These are phyloP conservation scores for Nezara viridula DNA, from an alignment of 2,888 invertebrate genomes.

Conservation along the genomic window DNA sequence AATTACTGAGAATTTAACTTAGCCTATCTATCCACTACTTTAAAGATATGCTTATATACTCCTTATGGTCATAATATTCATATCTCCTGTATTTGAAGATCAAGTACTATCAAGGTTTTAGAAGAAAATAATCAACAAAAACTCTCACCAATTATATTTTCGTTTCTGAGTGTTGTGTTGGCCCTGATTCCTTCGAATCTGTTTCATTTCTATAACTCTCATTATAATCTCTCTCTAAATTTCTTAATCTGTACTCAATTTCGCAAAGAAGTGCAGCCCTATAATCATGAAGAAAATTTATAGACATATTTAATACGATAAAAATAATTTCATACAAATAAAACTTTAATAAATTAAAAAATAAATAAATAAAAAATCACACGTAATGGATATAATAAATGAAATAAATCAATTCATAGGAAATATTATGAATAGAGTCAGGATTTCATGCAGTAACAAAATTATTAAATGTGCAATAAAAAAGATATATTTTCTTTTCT, in stretches of 20 bases:
- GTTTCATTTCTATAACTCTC: constrained; percentile 45
- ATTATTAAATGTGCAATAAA: too few species aligned
- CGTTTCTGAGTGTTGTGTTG: constrained; percentile 68
- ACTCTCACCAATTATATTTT: constrained; percentile 67
- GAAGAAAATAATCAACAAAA: background rate
- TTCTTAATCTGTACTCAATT: constrained; percentile 72
- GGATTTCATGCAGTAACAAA: too few species aligned
- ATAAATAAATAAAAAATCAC: background rate
- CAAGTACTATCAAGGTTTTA: background rate
- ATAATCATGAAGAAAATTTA: constrained; percentile 61
- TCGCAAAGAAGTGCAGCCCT: constrained; percentile 84
- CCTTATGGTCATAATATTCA: background rate
- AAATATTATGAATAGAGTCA: too few species aligned
- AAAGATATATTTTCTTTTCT: too few species aligned
- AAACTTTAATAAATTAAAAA: background rate
- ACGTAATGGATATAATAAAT: background rate
- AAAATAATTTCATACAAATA: background rate
- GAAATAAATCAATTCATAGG: too few species aligned
- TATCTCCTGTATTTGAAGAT: background rate
- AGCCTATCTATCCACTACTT: background rate
- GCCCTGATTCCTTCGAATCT: constrained; percentile 67
- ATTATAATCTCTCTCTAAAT: constrained; percentile 59
- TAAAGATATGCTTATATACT: background rate
- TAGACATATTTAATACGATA: background rate
- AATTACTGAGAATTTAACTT: background rate